Percentiles rank a stretch among this genome's conserved stretches.
phyloP scores from a whole-genome alignment of 1,140 invertebrate species.

The Drosophila sturtevanti region DNA sequence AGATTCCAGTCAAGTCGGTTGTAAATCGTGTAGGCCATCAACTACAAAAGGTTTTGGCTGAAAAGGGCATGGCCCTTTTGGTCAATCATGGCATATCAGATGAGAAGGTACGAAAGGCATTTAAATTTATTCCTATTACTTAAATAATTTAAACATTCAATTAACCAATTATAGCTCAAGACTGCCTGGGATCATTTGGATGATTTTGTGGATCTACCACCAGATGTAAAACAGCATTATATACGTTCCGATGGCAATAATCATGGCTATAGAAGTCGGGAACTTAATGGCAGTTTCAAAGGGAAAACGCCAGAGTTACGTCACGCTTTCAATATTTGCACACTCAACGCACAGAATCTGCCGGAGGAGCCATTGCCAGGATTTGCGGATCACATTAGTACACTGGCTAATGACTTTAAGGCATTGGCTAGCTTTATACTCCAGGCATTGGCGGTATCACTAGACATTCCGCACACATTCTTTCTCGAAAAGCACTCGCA shows the following conservation, averaged over 20 bases:
- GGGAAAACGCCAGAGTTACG: slow-evolving; percentile 85
- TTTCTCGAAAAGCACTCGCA: slow-evolving; percentile 86
- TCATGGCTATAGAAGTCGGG: slow-evolving; percentile 86
- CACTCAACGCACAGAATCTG: slow-evolving; percentile 85
- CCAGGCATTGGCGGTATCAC: slow-evolving; percentile 86
- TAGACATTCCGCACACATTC: slow-evolving; percentile 82
- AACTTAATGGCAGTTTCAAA: slow-evolving; percentile 85
- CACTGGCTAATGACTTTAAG: slow-evolving; percentile 87
- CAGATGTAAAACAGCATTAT: slow-evolving; percentile 85
- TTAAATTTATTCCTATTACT: slow-evolving; percentile 23
- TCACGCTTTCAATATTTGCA: slow-evolving; percentile 87
- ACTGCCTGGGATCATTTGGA: slow-evolving; percentile 87
- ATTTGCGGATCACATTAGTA: slow-evolving; percentile 86
- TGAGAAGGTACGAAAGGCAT: slow-evolving; percentile 88
- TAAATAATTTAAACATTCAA: not conserved
- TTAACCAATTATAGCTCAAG: slow-evolving; percentile 84
- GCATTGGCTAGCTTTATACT: slow-evolving; percentile 86
- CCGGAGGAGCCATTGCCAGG: slow-evolving; percentile 87
- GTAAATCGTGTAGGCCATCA: slow-evolving; percentile 88
- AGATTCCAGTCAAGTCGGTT: slow-evolving; percentile 87
- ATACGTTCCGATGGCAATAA: slow-evolving; percentile 84
- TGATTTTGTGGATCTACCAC: slow-evolving; percentile 87
- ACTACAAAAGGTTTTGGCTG: slow-evolving; percentile 86
- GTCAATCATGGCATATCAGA: slow-evolving; percentile 90
- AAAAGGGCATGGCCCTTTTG: slow-evolving; percentile 88